phyloP scores from a whole-genome alignment of 2,888 invertebrate species.

The Halocaridina rubra region DNA sequence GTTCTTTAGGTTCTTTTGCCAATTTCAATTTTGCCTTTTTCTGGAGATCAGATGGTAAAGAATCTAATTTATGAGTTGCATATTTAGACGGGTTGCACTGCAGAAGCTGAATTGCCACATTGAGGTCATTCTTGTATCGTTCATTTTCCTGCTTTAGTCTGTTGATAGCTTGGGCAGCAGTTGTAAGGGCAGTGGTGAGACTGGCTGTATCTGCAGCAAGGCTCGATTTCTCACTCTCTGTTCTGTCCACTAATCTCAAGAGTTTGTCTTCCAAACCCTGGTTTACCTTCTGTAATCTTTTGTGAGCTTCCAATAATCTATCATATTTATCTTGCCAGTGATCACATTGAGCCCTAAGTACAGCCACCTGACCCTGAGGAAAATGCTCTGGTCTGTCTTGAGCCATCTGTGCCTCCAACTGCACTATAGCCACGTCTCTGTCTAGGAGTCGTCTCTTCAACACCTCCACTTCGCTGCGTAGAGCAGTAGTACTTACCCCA shows the following conservation, averaged over 20 bases:
- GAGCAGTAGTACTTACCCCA: conserved; percentile 68
- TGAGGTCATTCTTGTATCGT: conserved; percentile 92
- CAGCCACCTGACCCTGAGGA: conserved; percentile 79
- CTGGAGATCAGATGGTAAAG: conserved; percentile 90
- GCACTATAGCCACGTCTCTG: conserved; percentile 84
- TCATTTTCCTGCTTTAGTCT: conserved; percentile 72
- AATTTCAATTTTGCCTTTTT: conserved; percentile 77
- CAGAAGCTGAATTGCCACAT: conserved; percentile 89
- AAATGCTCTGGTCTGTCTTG: conserved; percentile 75
- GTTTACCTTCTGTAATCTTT: conserved; percentile 92
- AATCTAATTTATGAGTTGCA: conserved; percentile 89
- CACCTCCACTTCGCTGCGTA: conserved; percentile 88
- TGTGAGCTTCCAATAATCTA: conserved; percentile 90
- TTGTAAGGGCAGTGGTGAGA: conserved; percentile 71
- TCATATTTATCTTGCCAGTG: conserved; percentile 95
- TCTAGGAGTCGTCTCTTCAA: conserved; percentile 84
- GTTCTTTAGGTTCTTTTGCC: conserved; percentile 64
- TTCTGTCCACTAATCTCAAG: conserved; percentile 89
- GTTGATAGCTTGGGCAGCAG: conserved; percentile 68
- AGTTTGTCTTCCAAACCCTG: conserved; percentile 95
- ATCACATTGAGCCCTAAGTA: conserved; percentile 83
- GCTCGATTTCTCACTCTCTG: conserved; percentile 88
- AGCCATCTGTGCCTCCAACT: conserved; percentile 87
- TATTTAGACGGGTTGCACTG: conserved; percentile 96
- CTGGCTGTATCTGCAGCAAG: conserved; percentile 88